These are phyloP conservation scores for Chromobotia macracanthus DNA, from an alignment of 2,797 vertebrate species.

Conservation along the genomic window DNA sequence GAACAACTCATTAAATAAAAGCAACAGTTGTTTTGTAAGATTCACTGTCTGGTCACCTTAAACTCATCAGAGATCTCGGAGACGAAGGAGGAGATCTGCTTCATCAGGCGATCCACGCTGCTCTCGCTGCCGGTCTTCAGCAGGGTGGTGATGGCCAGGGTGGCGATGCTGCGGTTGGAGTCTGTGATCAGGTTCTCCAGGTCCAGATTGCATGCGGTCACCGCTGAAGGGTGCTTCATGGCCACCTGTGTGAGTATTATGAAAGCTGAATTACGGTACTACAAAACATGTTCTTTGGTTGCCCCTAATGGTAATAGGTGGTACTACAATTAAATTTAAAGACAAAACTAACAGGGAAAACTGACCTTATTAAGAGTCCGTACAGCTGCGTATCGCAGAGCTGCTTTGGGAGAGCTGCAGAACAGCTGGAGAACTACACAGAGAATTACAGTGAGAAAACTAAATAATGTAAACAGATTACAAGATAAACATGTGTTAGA, in stretches of 20 bases:
- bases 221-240: slow-evolving; percentile 97
- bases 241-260: slow-evolving; percentile 82
- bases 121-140: slow-evolving; percentile 97
- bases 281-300: background rate
- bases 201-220: slow-evolving; percentile 96
- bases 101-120: slow-evolving; percentile 98
- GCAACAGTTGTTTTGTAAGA: background rate
- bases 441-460: background rate
- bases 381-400: slow-evolving; percentile 92
- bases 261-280: no score
- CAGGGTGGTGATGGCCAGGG: slow-evolving; percentile 95
- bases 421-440: slow-evolving; percentile 92
- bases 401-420: slow-evolving; percentile 96
- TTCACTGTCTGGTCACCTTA: slow-evolving; percentile 77
- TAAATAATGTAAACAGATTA: no score
- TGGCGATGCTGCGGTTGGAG: slow-evolving; percentile 97
- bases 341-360: slow-evolving; percentile 65
- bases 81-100: slow-evolving; percentile 97
- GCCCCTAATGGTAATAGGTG: background rate
- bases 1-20: no score
- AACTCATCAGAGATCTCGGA: slow-evolving; percentile 98
- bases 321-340: background rate
- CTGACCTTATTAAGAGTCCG: slow-evolving; percentile 94
- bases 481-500: no score
- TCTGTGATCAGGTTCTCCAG: slow-evolving; percentile 97